These are phyloP conservation scores for Aythya baeri DNA, from an alignment of 2,113 vertebrate genomes.

Conservation along the genomic window DNA sequence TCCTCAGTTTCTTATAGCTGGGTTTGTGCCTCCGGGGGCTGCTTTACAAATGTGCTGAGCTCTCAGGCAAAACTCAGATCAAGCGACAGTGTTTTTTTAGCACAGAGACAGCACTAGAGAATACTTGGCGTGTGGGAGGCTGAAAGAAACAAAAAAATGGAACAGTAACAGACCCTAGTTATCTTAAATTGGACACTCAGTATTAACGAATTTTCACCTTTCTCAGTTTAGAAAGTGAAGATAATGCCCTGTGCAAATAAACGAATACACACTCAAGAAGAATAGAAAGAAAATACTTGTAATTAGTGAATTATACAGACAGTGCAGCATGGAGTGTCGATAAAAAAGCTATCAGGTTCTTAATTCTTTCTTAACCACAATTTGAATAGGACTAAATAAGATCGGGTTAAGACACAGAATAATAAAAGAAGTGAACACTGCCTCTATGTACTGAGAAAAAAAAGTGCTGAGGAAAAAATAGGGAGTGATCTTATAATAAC, in stretches of 20 bases:
- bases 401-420: neutral
- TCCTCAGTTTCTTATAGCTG: neutral
- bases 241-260: neutral
- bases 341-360: neutral
- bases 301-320: neutral
- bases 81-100: neutral
- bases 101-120: neutral
- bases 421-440: neutral
- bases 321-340: neutral
- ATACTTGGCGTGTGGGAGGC: rapidly evolving
- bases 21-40: neutral
- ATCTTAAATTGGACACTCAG: neutral
- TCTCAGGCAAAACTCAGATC: neutral
- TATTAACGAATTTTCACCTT: neutral
- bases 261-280: neutral
- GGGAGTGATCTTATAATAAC: neutral
- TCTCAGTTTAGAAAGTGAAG: neutral
- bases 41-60: neutral
- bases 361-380: neutral
- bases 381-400: neutral
- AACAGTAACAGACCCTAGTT: neutral
- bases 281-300: neutral
- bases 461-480: neutral
- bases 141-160: neutral
- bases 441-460: neutral